Evolutionary conservation across 1,140 invertebrate species (phyloP).

Genomic region (Tenebrio molitor): DNA sequence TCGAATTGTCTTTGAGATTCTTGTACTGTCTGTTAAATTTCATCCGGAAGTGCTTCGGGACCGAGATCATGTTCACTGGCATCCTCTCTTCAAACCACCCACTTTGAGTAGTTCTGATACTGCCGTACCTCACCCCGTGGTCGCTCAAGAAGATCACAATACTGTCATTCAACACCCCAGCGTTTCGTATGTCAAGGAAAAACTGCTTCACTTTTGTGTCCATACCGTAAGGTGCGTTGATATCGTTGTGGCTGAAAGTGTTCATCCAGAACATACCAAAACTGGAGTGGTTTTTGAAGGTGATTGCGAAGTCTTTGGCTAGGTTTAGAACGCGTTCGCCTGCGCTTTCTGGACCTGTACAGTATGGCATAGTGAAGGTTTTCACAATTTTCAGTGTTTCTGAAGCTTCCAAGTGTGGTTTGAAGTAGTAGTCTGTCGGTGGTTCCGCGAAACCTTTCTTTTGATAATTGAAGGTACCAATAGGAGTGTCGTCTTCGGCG

Average conservation of each 20-base stretch:
- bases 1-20: conserved; percentile 76
- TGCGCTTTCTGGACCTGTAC: conserved; percentile 70
- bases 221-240: conserved; percentile 72
- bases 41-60: conserved; percentile 77
- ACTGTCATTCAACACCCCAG: conserved; percentile 70
- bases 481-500: conserved; percentile 5
- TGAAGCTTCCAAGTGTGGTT: conserved; percentile 74
- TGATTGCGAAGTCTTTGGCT: conserved; percentile 72
- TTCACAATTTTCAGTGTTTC: conserved; percentile 67
- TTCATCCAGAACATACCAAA: conserved; percentile 82
- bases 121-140: conserved; percentile 87
- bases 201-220: conserved; percentile 69
- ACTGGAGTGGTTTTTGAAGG: conserved; percentile 70
- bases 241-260: conserved; percentile 76
- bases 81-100: conserved; percentile 89
- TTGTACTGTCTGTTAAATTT: conserved; percentile 71
- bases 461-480: conserved; percentile 74
- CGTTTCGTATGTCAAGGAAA: conserved; percentile 67
- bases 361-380: conserved; percentile 65
- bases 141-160: conserved; percentile 84
- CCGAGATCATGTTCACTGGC: conserved; percentile 81
- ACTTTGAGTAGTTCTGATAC: conserved; percentile 76
- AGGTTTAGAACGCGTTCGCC: conserved; percentile 71
- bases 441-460: conserved; percentile 73
- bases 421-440: conserved; percentile 81